Evolutionary conservation across 2,113 vertebrate species (phyloP).

Genomic region (Micronisus gabar): DNA sequence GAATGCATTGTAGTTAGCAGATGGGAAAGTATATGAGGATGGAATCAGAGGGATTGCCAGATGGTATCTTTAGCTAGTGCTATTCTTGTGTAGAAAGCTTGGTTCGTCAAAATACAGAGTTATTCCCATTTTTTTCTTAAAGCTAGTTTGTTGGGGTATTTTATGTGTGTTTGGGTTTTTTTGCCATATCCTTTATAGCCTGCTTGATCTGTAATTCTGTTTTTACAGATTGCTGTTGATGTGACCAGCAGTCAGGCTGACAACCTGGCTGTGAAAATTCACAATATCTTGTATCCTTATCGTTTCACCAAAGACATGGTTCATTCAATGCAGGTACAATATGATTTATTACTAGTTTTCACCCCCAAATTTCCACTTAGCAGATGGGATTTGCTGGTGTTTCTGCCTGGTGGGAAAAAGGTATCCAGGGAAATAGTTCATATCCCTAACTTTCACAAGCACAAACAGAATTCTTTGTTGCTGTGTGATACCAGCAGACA

Average conservation of each 20-base stretch:
- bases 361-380: not conserved
- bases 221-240: constrained; percentile 86
- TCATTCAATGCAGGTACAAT: constrained; percentile 87
- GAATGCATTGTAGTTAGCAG: not conserved
- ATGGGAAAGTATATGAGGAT: not conserved
- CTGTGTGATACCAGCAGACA: not conserved
- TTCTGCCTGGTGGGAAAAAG: not conserved
- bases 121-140: not conserved
- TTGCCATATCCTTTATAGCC: not conserved
- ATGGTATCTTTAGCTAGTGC: not conserved
- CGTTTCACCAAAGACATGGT: constrained; percentile 97
- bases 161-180: not conserved
- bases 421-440: not conserved
- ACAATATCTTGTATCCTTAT: constrained; percentile 93
- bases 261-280: constrained; percentile 88
- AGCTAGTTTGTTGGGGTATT: not conserved
- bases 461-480: not conserved
- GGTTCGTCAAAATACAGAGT: not conserved
- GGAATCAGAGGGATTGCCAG: not conserved
- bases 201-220: not conserved
- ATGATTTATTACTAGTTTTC: not conserved
- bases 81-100: not conserved
- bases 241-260: constrained; percentile 84
- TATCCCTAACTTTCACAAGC: not conserved
- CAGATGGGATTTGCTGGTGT: not conserved